Evolutionary conservation across 2,113 vertebrate species (phyloP), one percentile per base, ranked within the genome.

Genomic region (Sinocyclocheilus grahami): DNA sequence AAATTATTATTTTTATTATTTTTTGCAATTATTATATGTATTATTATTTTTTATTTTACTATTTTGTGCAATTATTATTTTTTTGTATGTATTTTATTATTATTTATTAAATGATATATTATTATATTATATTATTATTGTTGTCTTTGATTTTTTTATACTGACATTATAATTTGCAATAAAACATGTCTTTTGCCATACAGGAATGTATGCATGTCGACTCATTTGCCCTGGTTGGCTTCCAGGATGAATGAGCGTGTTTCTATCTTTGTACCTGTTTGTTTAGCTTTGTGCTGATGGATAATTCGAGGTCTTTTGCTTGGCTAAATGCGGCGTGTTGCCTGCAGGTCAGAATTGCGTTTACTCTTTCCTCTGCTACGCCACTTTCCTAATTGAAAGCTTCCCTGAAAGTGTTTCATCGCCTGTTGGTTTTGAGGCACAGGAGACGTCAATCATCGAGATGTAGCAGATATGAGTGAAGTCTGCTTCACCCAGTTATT

Each of bases 371-470:
- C 69, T 77, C 37, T 18, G 60, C 51, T 63, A 13, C 2, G n/a
- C 24, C 46, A 18, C 51, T 30, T 60, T 85, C 51, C 48, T 72
- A 79, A 69, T 78, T 67, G 76, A 78, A 85, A 79, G 71, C 48
- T 46, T 63, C 10, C 18, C 18, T n/a, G 58, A 71, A 85, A 22
- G 9, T 14, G 24, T 13, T 55, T 51, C 65, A 55, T 27, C 46
- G 51, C 87, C 62, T 48, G 51, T 60, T 72, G 72, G 78, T 82
- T 88, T 67, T 53, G 71, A 88, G 84, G 33, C 42, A 22, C 37
- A 9, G 71, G 65, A 82, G 77, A 69, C 16, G 80, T 82, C 75
- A 81, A 85, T 86, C 82, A 82, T 63, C 24, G 13, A 80, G 60
- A 84, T 37, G 7, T 37, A 63, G n/a, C 33, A 63, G 78, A 80